Base-by-base conservation (phyloP, 2,888 invertebrate species). In the Acleris emargana region DNA sequence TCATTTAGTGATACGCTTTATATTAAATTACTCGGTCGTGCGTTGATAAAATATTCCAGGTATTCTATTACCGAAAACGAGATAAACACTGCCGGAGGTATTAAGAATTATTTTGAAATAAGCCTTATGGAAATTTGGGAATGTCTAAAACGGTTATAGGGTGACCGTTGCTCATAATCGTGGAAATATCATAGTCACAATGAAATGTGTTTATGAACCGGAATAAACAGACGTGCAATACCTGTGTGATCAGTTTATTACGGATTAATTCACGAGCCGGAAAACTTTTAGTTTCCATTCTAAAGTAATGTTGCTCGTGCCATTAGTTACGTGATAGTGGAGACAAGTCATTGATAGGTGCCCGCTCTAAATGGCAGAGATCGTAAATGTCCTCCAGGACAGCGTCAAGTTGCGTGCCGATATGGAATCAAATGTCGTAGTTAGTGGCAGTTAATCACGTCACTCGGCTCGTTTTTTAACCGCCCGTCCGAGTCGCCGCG, bases 21-120 rank as follows among this genome's bases (percentile, higher is more conserved):
- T 91, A 91, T 92, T 92, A 92, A 91, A 92, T 92, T 92, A 92
- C 91, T 90, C 86, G 91, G 91, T 90, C 91, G 90, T 91, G 91
- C 86, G 86, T 88, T 89, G 91, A 89, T 91, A 89, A 90, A 89
- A 91, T 90, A 89, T 89, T 88, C 87, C 76, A 77, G 80, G 89
- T 91, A 91, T 91, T 90, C 91, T 89, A 90, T 92, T 92, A 91
- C 91, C 90, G 78, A 89, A 91, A 91, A 86, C 82, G 79, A 89
- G 86, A 88, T 89, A 89, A 88, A 84, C 87, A 74, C 77, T 79
- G 84, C 85, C 82, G 84, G 85, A 82, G 86, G 85, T 86, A 88
- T 84, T 80, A 82, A 81, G 81, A 83, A 76, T 72, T 64, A 69
- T 76, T 76, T 75, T 74, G 71, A 71, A 74, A 71, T 70, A 71